phyloP scores from a whole-genome alignment of 2,113 vertebrate species.

The Perca fluviatilis region DNA sequence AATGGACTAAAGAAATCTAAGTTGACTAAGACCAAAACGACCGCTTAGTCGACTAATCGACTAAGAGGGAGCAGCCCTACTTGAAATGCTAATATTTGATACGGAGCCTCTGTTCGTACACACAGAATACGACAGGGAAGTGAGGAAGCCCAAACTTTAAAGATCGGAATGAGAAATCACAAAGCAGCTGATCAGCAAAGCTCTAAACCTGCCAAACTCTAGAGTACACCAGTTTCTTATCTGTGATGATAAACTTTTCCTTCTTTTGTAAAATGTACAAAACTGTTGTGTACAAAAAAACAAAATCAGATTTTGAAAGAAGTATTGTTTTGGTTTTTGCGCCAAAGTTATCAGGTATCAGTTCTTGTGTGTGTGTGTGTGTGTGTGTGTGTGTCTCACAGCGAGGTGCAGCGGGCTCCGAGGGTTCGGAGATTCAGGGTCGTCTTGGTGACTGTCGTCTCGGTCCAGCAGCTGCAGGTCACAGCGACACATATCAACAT shows the following conservation, averaged over 20 bases:
- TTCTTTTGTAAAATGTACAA: too few relatives aligned
- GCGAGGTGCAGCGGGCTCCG: conserved; percentile 96
- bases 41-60: too few relatives aligned
- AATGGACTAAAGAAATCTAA: too few relatives aligned
- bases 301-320: background rate
- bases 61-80: too few relatives aligned
- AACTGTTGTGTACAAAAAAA: too few relatives aligned
- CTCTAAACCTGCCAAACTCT: too few relatives aligned
- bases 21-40: too few relatives aligned
- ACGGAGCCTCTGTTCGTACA: background rate
- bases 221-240: too few relatives aligned
- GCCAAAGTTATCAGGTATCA: background rate
- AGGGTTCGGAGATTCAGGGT: conserved; percentile 84
- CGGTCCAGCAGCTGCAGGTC: conserved; percentile 91
- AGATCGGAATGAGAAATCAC: background rate
- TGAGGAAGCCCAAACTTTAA: too few relatives aligned
- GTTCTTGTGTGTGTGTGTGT: background rate
- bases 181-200: background rate
- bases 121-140: too few relatives aligned
- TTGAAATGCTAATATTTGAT: background rate
- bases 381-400: conserved; percentile 82
- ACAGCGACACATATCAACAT: conserved; percentile 17
- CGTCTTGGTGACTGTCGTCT: conserved; percentile 87
- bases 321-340: background rate
- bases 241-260: too few relatives aligned